These are phyloP conservation scores for Luffia ferchaultella DNA, from an alignment of 2,888 invertebrate genomes.

Conservation along the genomic window DNA sequence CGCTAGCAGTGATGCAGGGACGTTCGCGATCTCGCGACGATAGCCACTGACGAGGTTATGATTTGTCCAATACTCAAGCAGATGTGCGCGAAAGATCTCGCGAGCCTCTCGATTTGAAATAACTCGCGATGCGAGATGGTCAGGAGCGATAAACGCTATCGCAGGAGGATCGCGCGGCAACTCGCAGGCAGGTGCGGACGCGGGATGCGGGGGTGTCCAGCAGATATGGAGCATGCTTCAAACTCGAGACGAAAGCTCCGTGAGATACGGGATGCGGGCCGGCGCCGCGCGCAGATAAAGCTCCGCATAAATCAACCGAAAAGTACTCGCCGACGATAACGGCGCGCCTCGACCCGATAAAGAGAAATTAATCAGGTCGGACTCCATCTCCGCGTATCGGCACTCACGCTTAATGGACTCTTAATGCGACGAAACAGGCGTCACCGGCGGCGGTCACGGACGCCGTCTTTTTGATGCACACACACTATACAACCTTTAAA, in stretches of 20 bases:
- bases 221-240: not conserved
- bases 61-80: too few relatives aligned
- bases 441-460: conserved; percentile 4
- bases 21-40: not conserved
- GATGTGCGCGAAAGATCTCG: too few relatives aligned
- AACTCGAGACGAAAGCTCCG: conserved; percentile 6
- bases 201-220: not conserved
- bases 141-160: too few relatives aligned
- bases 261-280: conserved; percentile 14
- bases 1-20: not conserved
- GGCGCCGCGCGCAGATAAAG: conserved; percentile 27
- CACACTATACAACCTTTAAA: too few relatives aligned
- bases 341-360: conserved; percentile 24
- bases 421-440: conserved; percentile 26
- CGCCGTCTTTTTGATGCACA: too few relatives aligned
- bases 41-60: too few relatives aligned
- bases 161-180: too few relatives aligned
- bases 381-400: conserved; percentile 13
- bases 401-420: conserved; percentile 32
- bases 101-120: too few relatives aligned
- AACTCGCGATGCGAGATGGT: too few relatives aligned
- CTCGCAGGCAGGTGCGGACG: not conserved
- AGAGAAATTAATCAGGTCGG: conserved; percentile 33
- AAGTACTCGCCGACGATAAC: conserved; percentile 27
- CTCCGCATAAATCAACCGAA: conserved; percentile 28